Percentiles rank a stretch among this genome's conserved stretches.
phyloP scores from a whole-genome alignment of 2,888 invertebrate species.

The Phytoseiulus persimilis region DNA sequence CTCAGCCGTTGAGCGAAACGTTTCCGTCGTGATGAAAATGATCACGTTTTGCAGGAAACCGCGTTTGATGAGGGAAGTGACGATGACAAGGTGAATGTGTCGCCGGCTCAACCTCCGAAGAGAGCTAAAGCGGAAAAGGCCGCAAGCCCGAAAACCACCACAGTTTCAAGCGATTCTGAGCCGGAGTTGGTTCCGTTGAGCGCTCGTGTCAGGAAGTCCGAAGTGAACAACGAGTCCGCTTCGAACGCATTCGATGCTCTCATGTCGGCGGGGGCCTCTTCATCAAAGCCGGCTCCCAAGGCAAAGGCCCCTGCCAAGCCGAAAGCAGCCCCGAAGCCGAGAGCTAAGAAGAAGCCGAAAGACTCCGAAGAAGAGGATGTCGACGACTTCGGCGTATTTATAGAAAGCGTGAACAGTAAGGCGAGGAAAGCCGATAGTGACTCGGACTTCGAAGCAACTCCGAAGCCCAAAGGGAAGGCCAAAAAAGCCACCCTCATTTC shows the following conservation, averaged over 20 bases:
- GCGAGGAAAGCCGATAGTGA: constrained; percentile 20
- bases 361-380: constrained; percentile 17
- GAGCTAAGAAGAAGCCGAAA: constrained; percentile 33
- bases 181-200: constrained; percentile 15
- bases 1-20: background rate
- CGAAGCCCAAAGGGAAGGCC: constrained; percentile 24
- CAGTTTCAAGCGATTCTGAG: constrained; percentile 10
- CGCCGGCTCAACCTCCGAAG: background rate
- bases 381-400: constrained; percentile 31
- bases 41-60: background rate
- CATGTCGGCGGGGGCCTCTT: background rate
- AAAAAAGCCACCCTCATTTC: background rate
- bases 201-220: background rate
- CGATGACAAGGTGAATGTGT: background rate
- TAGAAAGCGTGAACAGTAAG: constrained; percentile 6
- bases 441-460: constrained; percentile 11
- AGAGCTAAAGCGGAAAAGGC: background rate
- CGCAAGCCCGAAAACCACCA: background rate
- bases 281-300: background rate
- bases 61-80: background rate
- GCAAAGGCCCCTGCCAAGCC: background rate
- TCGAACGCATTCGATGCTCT: constrained; percentile 34
- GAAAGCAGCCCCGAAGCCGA: background rate
- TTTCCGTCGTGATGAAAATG: background rate
- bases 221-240: constrained; percentile 15